Conservation (phyloP, 2,888 invertebrate species). For the Dendrolimus houi region DNA sequence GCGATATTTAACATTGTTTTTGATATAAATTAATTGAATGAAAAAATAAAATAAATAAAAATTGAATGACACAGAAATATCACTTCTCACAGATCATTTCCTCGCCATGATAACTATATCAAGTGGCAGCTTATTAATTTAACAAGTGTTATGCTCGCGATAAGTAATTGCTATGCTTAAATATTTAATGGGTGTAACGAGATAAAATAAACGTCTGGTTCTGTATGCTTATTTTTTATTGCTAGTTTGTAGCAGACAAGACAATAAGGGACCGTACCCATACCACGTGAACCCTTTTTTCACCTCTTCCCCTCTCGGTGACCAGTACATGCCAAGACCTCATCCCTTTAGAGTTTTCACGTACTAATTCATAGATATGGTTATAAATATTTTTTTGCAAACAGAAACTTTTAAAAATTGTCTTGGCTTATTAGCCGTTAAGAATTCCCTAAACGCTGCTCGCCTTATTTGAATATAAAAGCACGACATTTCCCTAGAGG, state of each 20-base stretch:
- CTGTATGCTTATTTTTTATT: not conserved
- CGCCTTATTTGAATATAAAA: not conserved
- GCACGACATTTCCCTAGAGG: not conserved
- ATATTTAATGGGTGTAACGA: not conserved
- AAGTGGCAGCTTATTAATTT: not conserved
- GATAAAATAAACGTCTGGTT: not conserved
- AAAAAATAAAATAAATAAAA: constrained; percentile 6
- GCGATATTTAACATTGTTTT: constrained; percentile 5
- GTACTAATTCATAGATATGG: too few relatives aligned
- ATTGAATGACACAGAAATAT: constrained; percentile 6
- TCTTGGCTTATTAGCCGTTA: too few relatives aligned
- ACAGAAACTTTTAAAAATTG: too few relatives aligned
- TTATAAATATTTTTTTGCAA: too few relatives aligned
- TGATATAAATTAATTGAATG: constrained; percentile 14
- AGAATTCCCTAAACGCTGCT: too few relatives aligned
- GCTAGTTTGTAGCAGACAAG: too few relatives aligned
- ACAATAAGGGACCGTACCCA: too few relatives aligned
- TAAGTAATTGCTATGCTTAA: not conserved
- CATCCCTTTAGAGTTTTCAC: too few relatives aligned
- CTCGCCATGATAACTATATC: constrained; percentile 13
- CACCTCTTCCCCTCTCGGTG: too few relatives aligned
- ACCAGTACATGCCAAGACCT: too few relatives aligned
- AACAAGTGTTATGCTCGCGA: not conserved
- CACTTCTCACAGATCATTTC: constrained; percentile 9
- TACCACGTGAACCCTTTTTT: too few relatives aligned